phyloP scores from a whole-genome alignment of 2,797 vertebrate genomes.

The Moxostoma hubbsi region DNA sequence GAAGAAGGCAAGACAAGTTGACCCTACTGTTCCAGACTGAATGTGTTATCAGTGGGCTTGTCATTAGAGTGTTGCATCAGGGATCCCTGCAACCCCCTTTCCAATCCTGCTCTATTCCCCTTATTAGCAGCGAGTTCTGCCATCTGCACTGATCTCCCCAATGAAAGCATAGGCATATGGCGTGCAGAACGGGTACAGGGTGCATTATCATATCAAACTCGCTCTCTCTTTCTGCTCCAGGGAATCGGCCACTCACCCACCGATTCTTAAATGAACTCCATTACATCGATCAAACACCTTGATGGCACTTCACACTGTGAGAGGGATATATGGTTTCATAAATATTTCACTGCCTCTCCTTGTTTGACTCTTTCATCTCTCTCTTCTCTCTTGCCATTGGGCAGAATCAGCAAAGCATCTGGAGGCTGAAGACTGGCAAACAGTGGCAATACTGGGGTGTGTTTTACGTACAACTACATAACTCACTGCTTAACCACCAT shows the following conservation, averaged over 20 bases:
- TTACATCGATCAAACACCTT: conserved; percentile 62
- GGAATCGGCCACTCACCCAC: conserved; percentile 45
- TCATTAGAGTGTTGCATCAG: conserved; percentile 44
- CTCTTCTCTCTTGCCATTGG: conserved; percentile 35
- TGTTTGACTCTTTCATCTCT: not conserved
- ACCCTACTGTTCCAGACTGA: conserved; percentile 50
- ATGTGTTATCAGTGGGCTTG: conserved; percentile 51
- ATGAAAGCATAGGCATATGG: conserved; percentile 78
- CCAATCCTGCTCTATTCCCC: conserved; percentile 19
- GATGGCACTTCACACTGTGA: conserved; percentile 32
- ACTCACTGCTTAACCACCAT: no score
- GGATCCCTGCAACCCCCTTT: not conserved
- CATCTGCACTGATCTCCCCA: conserved; percentile 76
- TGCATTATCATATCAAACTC: conserved; percentile 82
- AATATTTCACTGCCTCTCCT: conserved; percentile 50
- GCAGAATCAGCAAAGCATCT: conserved; percentile 20
- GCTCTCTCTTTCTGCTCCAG: conserved; percentile 62
- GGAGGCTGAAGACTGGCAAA: no score
- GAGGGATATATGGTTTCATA: conserved; percentile 31
- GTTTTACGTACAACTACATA: no score
- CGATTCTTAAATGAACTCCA: conserved; percentile 56
- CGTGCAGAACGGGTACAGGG: conserved; percentile 66
- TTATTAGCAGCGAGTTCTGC: conserved; percentile 52
- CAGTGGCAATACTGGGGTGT: no score
- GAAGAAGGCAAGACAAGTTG: conserved; percentile 56